Base-by-base conservation (phyloP, 1,140 invertebrate species). In the Pseudachorutes palmiensis region DNA sequence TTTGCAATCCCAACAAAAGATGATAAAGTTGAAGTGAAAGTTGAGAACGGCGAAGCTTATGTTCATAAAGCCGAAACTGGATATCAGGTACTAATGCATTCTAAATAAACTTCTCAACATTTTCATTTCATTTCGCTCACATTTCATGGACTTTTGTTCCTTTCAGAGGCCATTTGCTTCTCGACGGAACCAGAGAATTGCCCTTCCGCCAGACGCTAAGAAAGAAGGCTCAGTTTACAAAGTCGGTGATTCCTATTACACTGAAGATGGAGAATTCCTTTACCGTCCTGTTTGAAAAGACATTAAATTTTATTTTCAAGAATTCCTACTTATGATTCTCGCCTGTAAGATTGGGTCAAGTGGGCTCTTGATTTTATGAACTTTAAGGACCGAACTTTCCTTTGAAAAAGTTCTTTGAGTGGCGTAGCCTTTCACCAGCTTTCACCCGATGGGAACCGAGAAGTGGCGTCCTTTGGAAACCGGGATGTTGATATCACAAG, bases 211-310 rank as follows among this genome's bases (percentile, higher is more conserved):
- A 19, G 33, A 57, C 30, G 5, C 26, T 19, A 16, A 26, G 29
- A 61, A 64, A 19, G 32, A 59, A 3, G 67, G 61, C 29, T 63
- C 60, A 29, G 61, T 48, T 1, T 71, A 68, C 33, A 32, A 59
- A 57, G 49, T 65, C 24, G 71, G 71, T 1, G 36, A 72, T 63
- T 57, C 36, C 28, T 72, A 55, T 62, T 72, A 70, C 29, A 68
- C 69, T 31, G 65, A 72, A 59, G 26, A 69, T 59, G 71, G 71
- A 41, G 65, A 72, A 30, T 72, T 72, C 59, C 30, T 72, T 1
- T 72, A 72, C 36, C 31, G 48, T 31, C 65, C 69, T 22, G 28
- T 70, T 29, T 72, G 64, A 49, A 57, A 41, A 41, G n/a, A n/a
- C n/a, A n/a, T n/a, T n/a, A n/a, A n/a, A n/a, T n/a, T n/a, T n/a